Conservation (phyloP, 1,140 invertebrate genomes). For the Lepidurus arcticus region DNA sequence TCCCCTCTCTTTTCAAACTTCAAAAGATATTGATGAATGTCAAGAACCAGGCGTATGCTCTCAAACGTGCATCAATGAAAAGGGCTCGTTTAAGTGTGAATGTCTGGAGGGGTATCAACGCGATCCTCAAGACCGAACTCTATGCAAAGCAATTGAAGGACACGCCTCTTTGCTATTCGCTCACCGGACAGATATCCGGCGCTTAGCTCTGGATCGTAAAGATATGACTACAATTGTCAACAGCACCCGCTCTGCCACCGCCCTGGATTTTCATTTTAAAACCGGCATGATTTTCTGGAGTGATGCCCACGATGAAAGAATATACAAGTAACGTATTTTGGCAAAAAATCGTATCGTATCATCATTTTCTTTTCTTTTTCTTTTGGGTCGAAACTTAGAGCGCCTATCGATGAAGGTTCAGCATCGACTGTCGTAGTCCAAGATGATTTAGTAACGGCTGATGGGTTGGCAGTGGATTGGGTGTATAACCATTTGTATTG, state of each 20-base stretch:
- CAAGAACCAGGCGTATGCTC: constrained; percentile 80
- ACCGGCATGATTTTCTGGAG: constrained; percentile 93
- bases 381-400: constrained; percentile 48
- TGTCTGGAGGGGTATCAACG: constrained; percentile 79
- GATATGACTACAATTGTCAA: constrained; percentile 86
- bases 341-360: background rate
- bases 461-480: constrained; percentile 95
- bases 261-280: constrained; percentile 80
- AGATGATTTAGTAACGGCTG: constrained; percentile 76
- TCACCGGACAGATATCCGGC: constrained; percentile 76
- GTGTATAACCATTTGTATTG: constrained; percentile 94
- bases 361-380: constrained; percentile 24
- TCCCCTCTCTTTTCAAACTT: background rate
- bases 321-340: constrained; percentile 67
- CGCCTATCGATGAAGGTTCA: constrained; percentile 82
- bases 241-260: constrained; percentile 73
- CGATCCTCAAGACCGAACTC: constrained; percentile 71
- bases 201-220: constrained; percentile 79
- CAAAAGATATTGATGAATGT: constrained; percentile 87
- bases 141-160: constrained; percentile 81
- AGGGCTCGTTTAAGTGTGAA: constrained; percentile 86
- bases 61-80: constrained; percentile 83
- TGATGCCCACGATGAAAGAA: constrained; percentile 79
- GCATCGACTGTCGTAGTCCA: constrained; percentile 73
- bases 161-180: constrained; percentile 78